Evolutionary conservation across 1,140 invertebrate genomes (phyloP), one percentile per base, ranked within the genome.

Genomic region (Cherax destructor): DNA sequence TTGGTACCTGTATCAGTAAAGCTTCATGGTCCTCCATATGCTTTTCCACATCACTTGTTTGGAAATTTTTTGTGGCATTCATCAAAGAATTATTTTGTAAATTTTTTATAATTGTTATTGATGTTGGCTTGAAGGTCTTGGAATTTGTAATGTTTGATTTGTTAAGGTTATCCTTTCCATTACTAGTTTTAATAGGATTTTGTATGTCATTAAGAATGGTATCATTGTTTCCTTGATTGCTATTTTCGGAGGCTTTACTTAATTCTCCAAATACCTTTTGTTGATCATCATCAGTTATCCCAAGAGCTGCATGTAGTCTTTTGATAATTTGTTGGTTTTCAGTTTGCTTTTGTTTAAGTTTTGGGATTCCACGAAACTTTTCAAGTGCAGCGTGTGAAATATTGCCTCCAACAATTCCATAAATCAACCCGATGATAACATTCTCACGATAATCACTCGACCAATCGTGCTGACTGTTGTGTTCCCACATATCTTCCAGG

Each of bases 381-480:
- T 90, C 50, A 24, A 85, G 88, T 65, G 30, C 72, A 49, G 56
- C 21, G 3, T 85, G 83, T 6, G 81, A 78, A 79, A 91, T 77
- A 50, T 91, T 91, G 24, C 83, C 83, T 78, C 72, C 74, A 10
- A 91, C 30, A 78, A 91, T 91, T 13, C 89, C 83, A 56, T 85
- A 85, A 52, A 91, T 83, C 13, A 91, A 52, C 13, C 81, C 83
- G 69, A 91, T 84, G 13, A 91, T 78, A 61, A 85, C 76, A 78
- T 85, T 85, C 86, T 91, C 89, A 52, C 76, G 83, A 41, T 85
- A 85, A 72, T 84, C 83, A 52, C 74, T 85, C 0, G 83, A 91
- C 83, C 83, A 91, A 49, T 91, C 89, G 3, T 86, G 30, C 41
- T 91, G 50, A 56, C 89, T 91, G 59, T 91, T 91, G 59, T 86